Evolutionary conservation across 2,888 invertebrate species (phyloP).

Genomic region (Drosophila hawaiiensis): DNA sequence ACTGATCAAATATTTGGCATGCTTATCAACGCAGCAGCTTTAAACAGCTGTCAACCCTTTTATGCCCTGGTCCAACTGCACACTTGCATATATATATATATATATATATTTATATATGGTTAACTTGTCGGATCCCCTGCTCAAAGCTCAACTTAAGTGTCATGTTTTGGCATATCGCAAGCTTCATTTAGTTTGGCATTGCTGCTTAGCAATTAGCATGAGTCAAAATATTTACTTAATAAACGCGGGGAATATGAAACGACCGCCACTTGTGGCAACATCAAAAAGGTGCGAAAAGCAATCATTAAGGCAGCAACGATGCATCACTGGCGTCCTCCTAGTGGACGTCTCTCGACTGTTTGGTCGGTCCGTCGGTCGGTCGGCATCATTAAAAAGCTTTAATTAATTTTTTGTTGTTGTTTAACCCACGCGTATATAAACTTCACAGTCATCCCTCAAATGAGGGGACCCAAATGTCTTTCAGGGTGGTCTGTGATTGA

Average conservation of each 20-base stretch:
- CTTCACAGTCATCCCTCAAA: constrained; percentile 68
- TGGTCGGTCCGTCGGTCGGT: constrained; percentile 25
- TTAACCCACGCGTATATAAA: constrained; percentile 53
- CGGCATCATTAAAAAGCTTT: constrained; percentile 78
- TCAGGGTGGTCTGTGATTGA: constrained; percentile 64
- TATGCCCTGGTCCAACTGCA: not conserved
- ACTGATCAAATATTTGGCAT: not conserved
- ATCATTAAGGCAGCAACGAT: constrained; percentile 61
- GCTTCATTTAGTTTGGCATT: constrained; percentile 12
- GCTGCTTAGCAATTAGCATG: constrained; percentile 49
- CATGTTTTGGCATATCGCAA: constrained; percentile 20
- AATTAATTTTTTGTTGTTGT: constrained; percentile 65
- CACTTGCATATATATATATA: not conserved
- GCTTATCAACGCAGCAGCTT: constrained; percentile 8
- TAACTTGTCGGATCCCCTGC: not conserved
- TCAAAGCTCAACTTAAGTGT: not conserved
- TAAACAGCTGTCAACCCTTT: constrained; percentile 42
- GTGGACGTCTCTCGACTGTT: not conserved
- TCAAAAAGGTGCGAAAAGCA: constrained; percentile 78
- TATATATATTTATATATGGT: not conserved
- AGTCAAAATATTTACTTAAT: constrained; percentile 78
- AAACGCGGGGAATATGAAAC: constrained; percentile 41
- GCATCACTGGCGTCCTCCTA: constrained; percentile 27
- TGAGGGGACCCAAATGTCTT: constrained; percentile 34
- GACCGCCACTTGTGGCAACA: constrained; percentile 31